These are phyloP conservation scores for Oophaga sylvatica DNA, from an alignment of 2,797 vertebrate species.

Conservation along the genomic window DNA sequence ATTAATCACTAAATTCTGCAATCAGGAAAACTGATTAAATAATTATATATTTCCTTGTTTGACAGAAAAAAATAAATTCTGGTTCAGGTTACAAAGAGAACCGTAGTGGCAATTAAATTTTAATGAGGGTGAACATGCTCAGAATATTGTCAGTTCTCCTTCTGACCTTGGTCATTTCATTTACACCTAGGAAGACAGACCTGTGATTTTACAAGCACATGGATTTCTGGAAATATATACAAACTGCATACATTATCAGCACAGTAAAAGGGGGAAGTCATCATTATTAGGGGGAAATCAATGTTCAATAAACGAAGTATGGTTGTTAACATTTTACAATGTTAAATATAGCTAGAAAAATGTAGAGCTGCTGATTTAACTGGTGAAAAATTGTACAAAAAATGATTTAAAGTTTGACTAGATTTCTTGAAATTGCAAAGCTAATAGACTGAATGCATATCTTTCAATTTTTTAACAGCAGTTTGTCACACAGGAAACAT, in stretches of 20 bases:
- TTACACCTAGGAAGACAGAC: not conserved
- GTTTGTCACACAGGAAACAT: no score
- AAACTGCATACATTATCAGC: not conserved
- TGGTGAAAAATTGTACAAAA: no score
- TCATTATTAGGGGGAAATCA: not conserved
- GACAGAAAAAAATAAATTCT: slow-evolving; percentile 40
- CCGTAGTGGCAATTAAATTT: slow-evolving; percentile 39
- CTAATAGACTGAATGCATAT: no score
- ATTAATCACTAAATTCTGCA: slow-evolving; percentile 36
- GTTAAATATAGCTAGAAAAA: not conserved
- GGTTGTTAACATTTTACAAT: not conserved
- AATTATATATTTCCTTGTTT: slow-evolving; percentile 36
- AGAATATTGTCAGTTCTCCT: slow-evolving; percentile 31
- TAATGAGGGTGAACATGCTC: slow-evolving; percentile 44
- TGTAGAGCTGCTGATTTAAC: not conserved
- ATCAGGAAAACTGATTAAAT: slow-evolving; percentile 52
- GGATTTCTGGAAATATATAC: not conserved
- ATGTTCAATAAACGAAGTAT: not conserved
- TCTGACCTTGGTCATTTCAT: slow-evolving; percentile 41
- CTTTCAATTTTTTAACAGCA: no score
- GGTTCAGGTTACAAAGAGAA: slow-evolving; percentile 31
- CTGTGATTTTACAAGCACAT: slow-evolving; percentile 17
- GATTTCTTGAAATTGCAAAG: no score
- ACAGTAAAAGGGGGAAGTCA: not conserved
- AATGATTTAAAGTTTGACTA: no score